phyloP scores from a whole-genome alignment of 2,797 vertebrate species.

The Aselliscus stoliczkanus region DNA sequence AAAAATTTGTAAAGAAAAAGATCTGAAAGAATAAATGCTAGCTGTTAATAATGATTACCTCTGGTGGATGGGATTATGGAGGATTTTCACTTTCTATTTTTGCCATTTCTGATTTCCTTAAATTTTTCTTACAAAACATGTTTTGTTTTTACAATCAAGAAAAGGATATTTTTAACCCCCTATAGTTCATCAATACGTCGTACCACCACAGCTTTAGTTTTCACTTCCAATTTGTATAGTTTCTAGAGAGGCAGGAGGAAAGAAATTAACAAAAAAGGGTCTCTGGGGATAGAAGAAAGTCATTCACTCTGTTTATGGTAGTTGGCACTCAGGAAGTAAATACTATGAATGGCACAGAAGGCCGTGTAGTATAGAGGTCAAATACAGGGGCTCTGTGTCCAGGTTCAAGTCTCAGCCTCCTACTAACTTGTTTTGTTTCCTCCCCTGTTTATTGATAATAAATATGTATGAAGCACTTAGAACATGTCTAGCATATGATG shows the following conservation, averaged over 20 bases:
- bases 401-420: not conserved
- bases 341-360: not conserved
- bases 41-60: constrained; percentile 16
- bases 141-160: not conserved
- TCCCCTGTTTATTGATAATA: not conserved
- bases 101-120: not conserved
- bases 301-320: not conserved
- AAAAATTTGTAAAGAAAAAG: not conserved
- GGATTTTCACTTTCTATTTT: constrained; percentile 18
- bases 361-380: not conserved
- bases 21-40: not conserved
- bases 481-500: not conserved
- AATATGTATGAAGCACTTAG: not conserved
- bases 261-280: not conserved
- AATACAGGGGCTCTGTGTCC: not conserved
- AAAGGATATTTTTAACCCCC: not conserved
- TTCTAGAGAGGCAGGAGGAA: not conserved
- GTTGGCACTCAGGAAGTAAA: not conserved
- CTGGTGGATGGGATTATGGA: not conserved
- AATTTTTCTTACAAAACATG: constrained; percentile 28
- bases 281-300: not conserved
- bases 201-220: not conserved
- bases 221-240: not conserved
- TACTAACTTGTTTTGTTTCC: not conserved
- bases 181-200: not conserved